phyloP scores from a whole-genome alignment of 2,113 vertebrate genomes.

The Scartelaos histophorus region DNA sequence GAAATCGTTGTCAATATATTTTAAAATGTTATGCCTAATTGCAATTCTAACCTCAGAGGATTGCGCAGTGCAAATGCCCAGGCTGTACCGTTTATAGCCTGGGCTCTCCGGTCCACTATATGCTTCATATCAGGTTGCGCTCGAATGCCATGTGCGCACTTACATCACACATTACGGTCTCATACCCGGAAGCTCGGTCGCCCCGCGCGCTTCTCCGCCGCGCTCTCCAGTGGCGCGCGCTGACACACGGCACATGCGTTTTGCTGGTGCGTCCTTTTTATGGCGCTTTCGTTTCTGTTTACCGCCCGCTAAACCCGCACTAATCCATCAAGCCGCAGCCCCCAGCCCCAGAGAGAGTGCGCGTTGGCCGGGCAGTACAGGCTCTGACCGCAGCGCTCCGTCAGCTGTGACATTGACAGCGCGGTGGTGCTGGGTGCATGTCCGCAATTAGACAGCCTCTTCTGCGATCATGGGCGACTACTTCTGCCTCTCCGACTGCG shows the following conservation, averaged over 20 bases:
- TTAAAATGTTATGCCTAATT: too few species aligned
- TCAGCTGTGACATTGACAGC: conserved; percentile 52
- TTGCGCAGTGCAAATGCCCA: too few species aligned
- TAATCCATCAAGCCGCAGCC: background rate
- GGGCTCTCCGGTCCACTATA: too few species aligned
- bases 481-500: conserved; percentile 85
- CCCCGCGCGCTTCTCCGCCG: conserved; percentile 35
- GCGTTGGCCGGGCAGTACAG: background rate
- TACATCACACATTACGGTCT: conserved; percentile 49
- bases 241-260: conserved; percentile 16
- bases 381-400: conserved; percentile 2
- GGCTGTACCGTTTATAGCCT: too few species aligned
- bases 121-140: background rate
- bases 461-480: conserved; percentile 76
- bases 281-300: conserved; percentile 16
- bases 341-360: background rate
- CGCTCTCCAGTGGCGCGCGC: conserved; percentile 24
- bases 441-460: background rate
- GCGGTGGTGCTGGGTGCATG: conserved; percentile 7
- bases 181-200: conserved; percentile 60
- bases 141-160: background rate
- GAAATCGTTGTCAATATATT: too few species aligned
- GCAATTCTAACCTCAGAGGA: background rate
- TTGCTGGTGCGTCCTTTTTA: background rate
- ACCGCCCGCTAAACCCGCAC: too few species aligned